Conservation (phyloP, 2,113 vertebrate species). For the Speoplatyrhinus poulsoni region DNA sequence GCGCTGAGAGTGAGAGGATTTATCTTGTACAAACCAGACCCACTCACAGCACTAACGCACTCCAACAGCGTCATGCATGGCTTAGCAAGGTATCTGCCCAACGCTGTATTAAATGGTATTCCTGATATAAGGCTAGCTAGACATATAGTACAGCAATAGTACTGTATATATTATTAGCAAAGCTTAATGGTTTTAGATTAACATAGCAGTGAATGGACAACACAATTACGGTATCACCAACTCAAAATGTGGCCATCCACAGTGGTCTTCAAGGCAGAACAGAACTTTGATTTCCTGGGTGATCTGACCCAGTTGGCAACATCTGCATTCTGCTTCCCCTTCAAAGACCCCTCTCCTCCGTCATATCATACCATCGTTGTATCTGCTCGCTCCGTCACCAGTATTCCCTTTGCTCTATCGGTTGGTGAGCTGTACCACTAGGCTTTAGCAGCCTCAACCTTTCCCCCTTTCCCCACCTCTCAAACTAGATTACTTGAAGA, state of each 20-base stretch:
- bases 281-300: too few relatives aligned
- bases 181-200: too few relatives aligned
- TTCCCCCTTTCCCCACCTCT: slow-evolving; percentile 4
- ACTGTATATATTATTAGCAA: too few relatives aligned
- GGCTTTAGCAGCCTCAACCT: not conserved
- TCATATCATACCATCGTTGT: too few relatives aligned
- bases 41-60: not conserved
- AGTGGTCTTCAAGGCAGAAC: too few relatives aligned
- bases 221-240: too few relatives aligned
- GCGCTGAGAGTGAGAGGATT: not conserved
- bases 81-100: slow-evolving; percentile 1
- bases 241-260: too few relatives aligned
- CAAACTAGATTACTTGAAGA: slow-evolving; percentile 17
- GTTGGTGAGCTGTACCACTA: slow-evolving; percentile 45
- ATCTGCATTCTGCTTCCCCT: not conserved
- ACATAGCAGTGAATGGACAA: too few relatives aligned
- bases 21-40: not conserved
- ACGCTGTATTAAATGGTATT: not conserved
- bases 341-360: not conserved
- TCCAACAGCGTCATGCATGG: not conserved
- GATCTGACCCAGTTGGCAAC: not conserved
- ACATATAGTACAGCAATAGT: not conserved
- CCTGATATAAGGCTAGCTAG: not conserved
- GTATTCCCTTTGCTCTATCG: slow-evolving; percentile 52
- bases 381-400: slow-evolving; percentile 47